Conservation (phyloP, 2,888 invertebrate genomes). For the Atherix ibis region DNA sequence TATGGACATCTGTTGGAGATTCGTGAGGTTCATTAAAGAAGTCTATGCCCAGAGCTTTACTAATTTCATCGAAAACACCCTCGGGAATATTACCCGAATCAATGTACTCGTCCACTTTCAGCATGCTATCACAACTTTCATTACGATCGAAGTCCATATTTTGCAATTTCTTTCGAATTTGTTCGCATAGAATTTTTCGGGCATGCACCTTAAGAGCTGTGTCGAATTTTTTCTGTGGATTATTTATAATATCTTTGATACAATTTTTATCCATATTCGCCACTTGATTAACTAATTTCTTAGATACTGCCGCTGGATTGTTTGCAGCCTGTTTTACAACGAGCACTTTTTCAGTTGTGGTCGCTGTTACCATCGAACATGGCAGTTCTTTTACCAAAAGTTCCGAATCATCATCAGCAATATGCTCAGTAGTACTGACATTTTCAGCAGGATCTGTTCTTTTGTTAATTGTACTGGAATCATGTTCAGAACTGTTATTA, state of each 20-base stretch:
- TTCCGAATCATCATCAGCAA: no score
- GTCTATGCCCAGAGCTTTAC: slow-evolving; percentile 24
- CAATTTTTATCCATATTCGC: slow-evolving; percentile 26
- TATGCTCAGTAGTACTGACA: no score
- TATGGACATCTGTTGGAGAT: neutral
- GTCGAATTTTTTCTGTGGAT: slow-evolving; percentile 26
- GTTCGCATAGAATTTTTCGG: slow-evolving; percentile 22
- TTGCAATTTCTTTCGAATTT: slow-evolving; percentile 25
- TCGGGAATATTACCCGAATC: slow-evolving; percentile 25
- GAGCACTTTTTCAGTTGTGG: no score
- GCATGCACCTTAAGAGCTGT: slow-evolving; percentile 25
- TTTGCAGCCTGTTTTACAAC: no score
- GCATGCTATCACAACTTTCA: slow-evolving; percentile 9
- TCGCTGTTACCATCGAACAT: no score
- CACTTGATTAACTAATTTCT: slow-evolving; percentile 20
- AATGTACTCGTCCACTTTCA: slow-evolving; percentile 26
- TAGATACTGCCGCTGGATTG: no score
- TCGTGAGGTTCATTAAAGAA: slow-evolving; percentile 10
- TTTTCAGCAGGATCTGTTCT: no score
- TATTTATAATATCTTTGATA: slow-evolving; percentile 29
- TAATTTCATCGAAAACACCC: slow-evolving; percentile 23
- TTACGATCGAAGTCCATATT: slow-evolving; percentile 19
- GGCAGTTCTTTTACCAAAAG: no score
- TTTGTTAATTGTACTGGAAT: no score
- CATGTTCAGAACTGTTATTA: no score